Base-by-base conservation (phyloP, 2,113 vertebrate species). In the Mustela nigripes region DNA sequence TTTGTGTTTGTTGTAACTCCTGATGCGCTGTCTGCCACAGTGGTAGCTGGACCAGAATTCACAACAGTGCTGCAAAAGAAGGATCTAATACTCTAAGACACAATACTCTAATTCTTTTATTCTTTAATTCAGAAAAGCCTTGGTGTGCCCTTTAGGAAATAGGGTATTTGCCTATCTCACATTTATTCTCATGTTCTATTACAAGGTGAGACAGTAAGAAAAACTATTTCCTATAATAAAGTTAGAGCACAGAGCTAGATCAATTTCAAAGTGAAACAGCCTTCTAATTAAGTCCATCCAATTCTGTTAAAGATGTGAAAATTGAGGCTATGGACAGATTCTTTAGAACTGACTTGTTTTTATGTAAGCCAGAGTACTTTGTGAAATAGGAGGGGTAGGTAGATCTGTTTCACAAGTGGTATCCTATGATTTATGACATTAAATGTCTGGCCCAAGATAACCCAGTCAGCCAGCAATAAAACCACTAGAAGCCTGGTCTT, bases 201-300 rank as follows among this genome's bases (percentile, higher is more conserved):
- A 73, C 12, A 84, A 53, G 19, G 18, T 24, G 33, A 94, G 21
- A 24, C 48, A 76, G 11, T 45, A 82, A 93, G 81, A 78, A 92
- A 85, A 96, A 42, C 19, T 45, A 76, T 76, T 93, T 85, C 62
- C 42, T 69, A 15, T 45, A 86, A 53, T 83, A 90, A 94, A 60
- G 24, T 84, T 56, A 71, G 74, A 83, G 12, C 60, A 92, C 8
- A 93, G 48, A 71, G 26, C 42, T 42, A 87, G n/a, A 53, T 87
- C 33, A 73, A 10, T 21, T 80, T 89, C 73, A 65, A 26, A 69
- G 21, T 22, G 36, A 45, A 50, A 80, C 76, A 80, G 93, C 56
- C 76, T 94, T 92, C 60, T 42, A 80, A 33, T 62, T 45, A 63
- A 92, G 39, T 42, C 36, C 14, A 91, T 36, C 33, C 31, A 83